Percentiles rank a stretch among this genome's conserved stretches.
Conservation (phyloP, 2,113 vertebrate species). For the Macrotus californicus region DNA sequence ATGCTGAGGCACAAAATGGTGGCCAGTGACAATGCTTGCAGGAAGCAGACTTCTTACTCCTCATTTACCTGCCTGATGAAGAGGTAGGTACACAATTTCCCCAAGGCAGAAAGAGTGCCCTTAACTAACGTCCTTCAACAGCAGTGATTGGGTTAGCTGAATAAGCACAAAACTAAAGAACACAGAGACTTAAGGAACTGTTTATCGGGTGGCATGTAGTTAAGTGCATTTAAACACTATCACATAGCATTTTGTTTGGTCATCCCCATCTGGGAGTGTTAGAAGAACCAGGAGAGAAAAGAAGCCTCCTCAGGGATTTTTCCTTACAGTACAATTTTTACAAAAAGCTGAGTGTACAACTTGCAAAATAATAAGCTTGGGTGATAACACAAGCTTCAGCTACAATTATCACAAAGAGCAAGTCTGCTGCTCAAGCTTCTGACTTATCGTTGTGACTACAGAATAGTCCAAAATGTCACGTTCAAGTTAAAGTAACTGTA, state of each 20-base stretch:
- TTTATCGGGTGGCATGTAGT: conserved; percentile 13
- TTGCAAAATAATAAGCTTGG: conserved; percentile 69
- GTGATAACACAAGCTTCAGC: conserved; percentile 53
- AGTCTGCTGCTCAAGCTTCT: conserved; percentile 41
- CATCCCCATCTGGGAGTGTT: conserved; percentile 12
- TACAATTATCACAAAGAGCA: conserved; percentile 62
- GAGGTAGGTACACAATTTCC: not conserved
- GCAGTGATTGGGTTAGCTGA: conserved; percentile 18
- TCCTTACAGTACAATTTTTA: conserved; percentile 59
- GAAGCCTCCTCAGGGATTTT: conserved; percentile 57
- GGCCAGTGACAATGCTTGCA: not conserved
- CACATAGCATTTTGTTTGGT: conserved; percentile 34
- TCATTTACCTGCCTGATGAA: not conserved
- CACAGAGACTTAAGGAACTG: not conserved
- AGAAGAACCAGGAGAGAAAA: conserved; percentile 42
- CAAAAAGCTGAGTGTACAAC: conserved; percentile 71
- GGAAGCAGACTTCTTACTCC: not conserved
- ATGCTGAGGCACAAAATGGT: not conserved
- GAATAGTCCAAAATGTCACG: conserved; percentile 57
- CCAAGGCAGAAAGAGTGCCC: not conserved
- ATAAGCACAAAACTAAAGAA: conserved; percentile 19
- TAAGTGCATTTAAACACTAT: conserved; percentile 19
- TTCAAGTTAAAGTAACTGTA: conserved; percentile 59
- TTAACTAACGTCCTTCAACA: not conserved
- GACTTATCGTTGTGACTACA: conserved; percentile 22